Percentiles rank a stretch among this genome's conserved stretches.
These are phyloP conservation scores for Hecatera dysodea DNA, from an alignment of 2,888 invertebrate species.

Conservation along the genomic window DNA sequence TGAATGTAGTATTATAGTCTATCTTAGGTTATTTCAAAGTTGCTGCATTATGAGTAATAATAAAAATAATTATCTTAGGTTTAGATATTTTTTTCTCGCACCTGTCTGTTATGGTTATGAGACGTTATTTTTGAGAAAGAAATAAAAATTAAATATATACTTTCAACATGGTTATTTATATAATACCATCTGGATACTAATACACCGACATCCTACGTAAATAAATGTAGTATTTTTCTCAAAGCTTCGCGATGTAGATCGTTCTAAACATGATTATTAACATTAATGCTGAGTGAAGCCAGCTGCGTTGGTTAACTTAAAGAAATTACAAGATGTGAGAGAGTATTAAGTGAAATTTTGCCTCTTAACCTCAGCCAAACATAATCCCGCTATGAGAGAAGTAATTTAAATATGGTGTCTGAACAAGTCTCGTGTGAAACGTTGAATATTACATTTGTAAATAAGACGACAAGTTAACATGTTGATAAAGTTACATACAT, in stretches of 20 bases:
- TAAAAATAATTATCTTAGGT: neutral
- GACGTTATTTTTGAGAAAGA: too few species aligned
- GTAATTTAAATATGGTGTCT: slow-evolving; percentile 73
- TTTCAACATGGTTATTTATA: slow-evolving; percentile 2
- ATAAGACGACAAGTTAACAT: slow-evolving; percentile 71
- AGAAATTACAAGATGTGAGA: slow-evolving; percentile 72
- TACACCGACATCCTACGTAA: slow-evolving; percentile 21
- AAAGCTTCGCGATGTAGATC: slow-evolving; percentile 30
- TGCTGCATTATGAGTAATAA: slow-evolving; percentile 4
- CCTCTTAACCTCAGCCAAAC: slow-evolving; percentile 72
- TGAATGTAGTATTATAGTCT: slow-evolving; percentile 1
- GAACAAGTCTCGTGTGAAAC: slow-evolving; percentile 61
- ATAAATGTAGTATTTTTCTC: slow-evolving; percentile 32
- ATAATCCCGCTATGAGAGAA: slow-evolving; percentile 72
- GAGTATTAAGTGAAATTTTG: slow-evolving; percentile 70
- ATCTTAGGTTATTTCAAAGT: neutral
- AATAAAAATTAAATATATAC: too few species aligned
- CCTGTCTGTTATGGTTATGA: too few species aligned
- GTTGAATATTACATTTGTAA: slow-evolving; percentile 74
- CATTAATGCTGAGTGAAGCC: slow-evolving; percentile 54
- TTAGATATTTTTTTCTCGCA: too few species aligned
- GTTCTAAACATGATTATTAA: slow-evolving; percentile 51
- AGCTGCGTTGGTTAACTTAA: slow-evolving; percentile 65
- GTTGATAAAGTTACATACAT: slow-evolving; percentile 63
- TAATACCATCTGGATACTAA: slow-evolving; percentile 24